phyloP scores from a whole-genome alignment of 2,797 vertebrate species.

The Strix occidentalis region DNA sequence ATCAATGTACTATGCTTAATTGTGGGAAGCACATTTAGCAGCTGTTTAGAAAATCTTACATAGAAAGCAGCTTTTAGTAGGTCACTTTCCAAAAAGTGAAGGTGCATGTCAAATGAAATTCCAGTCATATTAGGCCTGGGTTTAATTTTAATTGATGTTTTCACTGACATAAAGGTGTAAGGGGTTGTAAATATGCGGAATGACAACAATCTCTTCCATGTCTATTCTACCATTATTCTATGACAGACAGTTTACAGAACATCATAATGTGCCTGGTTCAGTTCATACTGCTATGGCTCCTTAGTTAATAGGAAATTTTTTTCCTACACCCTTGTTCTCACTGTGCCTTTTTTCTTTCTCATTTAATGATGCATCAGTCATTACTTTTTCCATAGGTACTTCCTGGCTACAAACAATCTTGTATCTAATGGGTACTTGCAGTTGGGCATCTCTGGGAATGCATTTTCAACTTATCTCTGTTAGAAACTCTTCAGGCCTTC shows the following conservation, averaged over 20 bases:
- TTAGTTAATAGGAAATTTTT: background rate
- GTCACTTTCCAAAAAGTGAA: background rate
- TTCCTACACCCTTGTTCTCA: background rate
- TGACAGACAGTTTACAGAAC: background rate
- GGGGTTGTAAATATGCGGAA: background rate
- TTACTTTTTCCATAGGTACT: background rate
- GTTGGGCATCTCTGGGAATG: background rate
- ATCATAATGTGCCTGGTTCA: background rate
- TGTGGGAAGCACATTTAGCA: background rate
- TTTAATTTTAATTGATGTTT: background rate
- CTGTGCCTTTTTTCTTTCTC: background rate
- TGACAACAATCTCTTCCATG: background rate
- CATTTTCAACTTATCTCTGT: background rate
- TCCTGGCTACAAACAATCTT: background rate
- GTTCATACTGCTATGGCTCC: background rate
- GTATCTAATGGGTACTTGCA: background rate
- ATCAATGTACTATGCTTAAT: background rate
- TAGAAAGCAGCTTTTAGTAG: background rate
- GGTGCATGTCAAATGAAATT: background rate
- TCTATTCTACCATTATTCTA: background rate
- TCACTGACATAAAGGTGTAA: background rate
- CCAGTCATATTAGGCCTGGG: background rate
- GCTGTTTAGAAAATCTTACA: background rate
- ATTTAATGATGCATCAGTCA: background rate
- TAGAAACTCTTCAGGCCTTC: background rate